Conservation (phyloP, 2,113 vertebrate species). For the Turnix velox region DNA sequence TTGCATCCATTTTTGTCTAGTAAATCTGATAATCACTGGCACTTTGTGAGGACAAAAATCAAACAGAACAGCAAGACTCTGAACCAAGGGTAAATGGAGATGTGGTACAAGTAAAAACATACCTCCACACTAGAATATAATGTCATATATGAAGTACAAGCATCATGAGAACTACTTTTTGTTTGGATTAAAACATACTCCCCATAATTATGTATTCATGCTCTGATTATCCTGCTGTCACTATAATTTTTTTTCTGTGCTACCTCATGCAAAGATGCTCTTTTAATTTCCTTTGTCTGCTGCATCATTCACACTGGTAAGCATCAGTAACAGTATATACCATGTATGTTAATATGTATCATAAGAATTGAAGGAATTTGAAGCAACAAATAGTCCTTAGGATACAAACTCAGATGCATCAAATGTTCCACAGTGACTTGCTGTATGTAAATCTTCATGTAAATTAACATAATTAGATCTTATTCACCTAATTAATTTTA, state of each 20-base stretch:
- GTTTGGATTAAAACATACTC: neutral
- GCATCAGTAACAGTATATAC: neutral
- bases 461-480: too few species aligned
- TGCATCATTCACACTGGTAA: neutral
- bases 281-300: neutral
- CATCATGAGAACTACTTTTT: neutral
- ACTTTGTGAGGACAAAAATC: neutral
- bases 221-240: neutral
- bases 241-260: neutral
- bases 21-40: neutral
- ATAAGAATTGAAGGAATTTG: neutral
- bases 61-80: neutral
- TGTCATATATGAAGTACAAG: neutral
- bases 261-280: neutral
- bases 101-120: rapidly evolving
- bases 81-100: neutral
- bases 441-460: neutral
- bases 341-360: neutral
- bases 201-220: neutral
- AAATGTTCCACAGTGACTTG: neutral
- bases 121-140: neutral
- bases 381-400: neutral
- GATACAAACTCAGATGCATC: neutral
- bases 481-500: neutral
- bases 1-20: neutral